Evolutionary conservation across 2,113 vertebrate species (phyloP).

Genomic region (Poeciliopsis occidentalis): DNA sequence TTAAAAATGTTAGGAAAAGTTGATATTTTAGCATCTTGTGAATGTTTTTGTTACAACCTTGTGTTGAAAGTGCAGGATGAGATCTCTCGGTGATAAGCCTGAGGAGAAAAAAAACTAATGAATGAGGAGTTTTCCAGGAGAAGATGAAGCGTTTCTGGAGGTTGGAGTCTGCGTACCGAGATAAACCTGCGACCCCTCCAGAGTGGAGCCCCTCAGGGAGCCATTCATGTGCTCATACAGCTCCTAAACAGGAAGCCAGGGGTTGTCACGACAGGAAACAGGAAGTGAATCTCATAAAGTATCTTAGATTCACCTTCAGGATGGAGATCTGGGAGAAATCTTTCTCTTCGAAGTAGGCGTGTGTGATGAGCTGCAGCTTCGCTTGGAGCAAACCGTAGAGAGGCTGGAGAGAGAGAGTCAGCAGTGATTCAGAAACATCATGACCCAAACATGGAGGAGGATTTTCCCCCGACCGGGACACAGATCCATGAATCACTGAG

Average conservation of each 20-base stretch:
- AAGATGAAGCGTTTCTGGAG: neutral
- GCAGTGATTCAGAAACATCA: slow-evolving; percentile 4
- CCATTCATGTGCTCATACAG: slow-evolving; percentile 98
- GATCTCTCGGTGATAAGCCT: slow-evolving; percentile 96
- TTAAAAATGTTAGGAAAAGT: neutral
- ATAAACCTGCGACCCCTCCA: slow-evolving; percentile 95
- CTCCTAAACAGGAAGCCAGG: slow-evolving; percentile 79
- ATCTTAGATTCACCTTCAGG: slow-evolving; percentile 84
- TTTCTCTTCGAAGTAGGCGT: slow-evolving; percentile 98
- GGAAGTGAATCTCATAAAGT: neutral
- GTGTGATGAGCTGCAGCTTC: slow-evolving; percentile 96
- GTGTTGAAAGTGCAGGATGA: slow-evolving; percentile 95
- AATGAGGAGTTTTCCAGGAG: no score
- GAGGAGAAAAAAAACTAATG: slow-evolving; percentile 10
- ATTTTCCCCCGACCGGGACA: neutral
- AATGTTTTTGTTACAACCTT: slow-evolving; percentile 82
- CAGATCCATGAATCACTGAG: neutral
- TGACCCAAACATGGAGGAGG: neutral
- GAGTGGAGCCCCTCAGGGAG: slow-evolving; percentile 83
- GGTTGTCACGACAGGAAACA: neutral
- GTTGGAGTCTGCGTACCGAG: slow-evolving; percentile 83
- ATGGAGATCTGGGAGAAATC: slow-evolving; percentile 99
- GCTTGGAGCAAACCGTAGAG: slow-evolving; percentile 96
- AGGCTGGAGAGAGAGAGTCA: slow-evolving; percentile 80
- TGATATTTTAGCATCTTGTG: neutral